Evolutionary conservation across 2,113 vertebrate genomes (phyloP).

Genomic region (Silurus meridionalis): DNA sequence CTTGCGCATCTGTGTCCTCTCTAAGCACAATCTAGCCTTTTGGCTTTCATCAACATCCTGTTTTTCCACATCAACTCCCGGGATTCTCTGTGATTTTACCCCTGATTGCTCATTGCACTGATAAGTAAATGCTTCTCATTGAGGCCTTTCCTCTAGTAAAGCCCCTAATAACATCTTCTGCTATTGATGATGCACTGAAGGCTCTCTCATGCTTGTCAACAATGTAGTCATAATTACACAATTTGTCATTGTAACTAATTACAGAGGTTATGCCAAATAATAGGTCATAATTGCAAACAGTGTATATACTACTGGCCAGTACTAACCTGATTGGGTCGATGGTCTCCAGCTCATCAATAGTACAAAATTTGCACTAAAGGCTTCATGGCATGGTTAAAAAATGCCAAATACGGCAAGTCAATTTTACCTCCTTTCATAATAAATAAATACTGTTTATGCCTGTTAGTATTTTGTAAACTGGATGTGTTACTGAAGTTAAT

Average conservation of each 20-base stretch:
- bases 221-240: not conserved
- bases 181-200: not conserved
- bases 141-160: not conserved
- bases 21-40: conserved; percentile 6
- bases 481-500: not conserved
- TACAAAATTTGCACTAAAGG: not conserved
- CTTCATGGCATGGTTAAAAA: not conserved
- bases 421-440: not conserved
- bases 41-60: conserved; percentile 26
- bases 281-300: not conserved
- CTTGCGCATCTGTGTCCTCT: conserved; percentile 27
- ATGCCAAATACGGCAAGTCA: not conserved
- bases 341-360: not conserved
- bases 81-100: not conserved
- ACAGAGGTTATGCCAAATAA: conserved; percentile 1
- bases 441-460: not conserved
- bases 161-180: not conserved
- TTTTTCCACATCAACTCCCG: not conserved
- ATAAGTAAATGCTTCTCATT: conserved; percentile 20
- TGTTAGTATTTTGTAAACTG: not conserved
- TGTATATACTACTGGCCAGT: not conserved
- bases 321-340: not conserved
- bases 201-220: not conserved
- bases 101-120: conserved; percentile 13
- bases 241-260: conserved; percentile 18